phyloP scores from a whole-genome alignment of 2,797 vertebrate genomes.

The Manis javanica region DNA sequence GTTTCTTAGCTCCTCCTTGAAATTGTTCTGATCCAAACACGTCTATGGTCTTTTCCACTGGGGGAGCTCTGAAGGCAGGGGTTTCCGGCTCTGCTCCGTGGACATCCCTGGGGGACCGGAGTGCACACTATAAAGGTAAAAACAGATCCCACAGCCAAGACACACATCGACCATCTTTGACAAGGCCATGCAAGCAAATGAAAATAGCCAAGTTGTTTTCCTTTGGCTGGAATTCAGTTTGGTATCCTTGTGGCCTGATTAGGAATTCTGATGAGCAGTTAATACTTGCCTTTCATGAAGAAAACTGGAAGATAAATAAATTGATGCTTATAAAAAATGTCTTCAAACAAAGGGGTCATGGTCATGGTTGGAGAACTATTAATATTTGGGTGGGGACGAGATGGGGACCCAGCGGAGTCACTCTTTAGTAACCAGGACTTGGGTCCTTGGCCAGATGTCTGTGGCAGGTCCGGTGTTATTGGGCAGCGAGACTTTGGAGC shows the following conservation, averaged over 20 bases:
- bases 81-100: neutral
- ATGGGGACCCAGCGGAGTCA: neutral
- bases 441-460: neutral
- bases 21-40: neutral
- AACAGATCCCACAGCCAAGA: neutral
- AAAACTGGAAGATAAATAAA: neutral
- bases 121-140: rapidly evolving
- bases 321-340: neutral
- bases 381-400: neutral
- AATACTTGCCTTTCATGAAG: neutral
- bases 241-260: neutral
- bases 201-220: neutral
- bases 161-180: rapidly evolving
- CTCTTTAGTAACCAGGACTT: neutral
- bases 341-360: neutral
- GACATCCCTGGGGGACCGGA: rapidly evolving
- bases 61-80: neutral
- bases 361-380: neutral
- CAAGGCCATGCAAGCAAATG: rapidly evolving
- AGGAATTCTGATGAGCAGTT: neutral
- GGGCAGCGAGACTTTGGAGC: rapidly evolving
- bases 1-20: neutral
- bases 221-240: neutral
- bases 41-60: neutral
- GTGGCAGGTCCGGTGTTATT: neutral